Evolutionary conservation across 2,888 invertebrate species (phyloP).

Genomic region (Acanthosepion esculentum): DNA sequence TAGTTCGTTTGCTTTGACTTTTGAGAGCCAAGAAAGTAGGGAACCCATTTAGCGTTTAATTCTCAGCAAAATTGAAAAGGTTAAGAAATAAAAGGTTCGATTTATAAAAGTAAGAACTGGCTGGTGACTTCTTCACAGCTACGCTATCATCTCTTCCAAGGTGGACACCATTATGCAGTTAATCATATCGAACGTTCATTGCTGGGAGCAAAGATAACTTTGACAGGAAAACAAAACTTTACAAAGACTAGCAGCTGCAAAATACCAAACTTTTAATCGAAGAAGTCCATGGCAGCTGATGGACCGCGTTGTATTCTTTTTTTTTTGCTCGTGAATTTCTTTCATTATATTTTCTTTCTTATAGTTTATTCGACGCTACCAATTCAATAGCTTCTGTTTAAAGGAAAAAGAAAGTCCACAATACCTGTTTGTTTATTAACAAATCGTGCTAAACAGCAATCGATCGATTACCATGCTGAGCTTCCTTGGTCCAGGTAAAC

Average conservation of each 20-base stretch:
- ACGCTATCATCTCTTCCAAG: background rate
- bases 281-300: background rate
- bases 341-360: background rate
- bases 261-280: background rate
- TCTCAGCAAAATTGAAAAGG: no score
- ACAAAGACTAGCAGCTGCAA: background rate
- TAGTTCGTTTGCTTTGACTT: no score
- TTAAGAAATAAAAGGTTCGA: no score
- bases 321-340: background rate
- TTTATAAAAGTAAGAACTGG: no score
- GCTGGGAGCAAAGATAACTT: background rate
- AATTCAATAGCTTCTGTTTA: background rate
- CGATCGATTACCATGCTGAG: background rate
- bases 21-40: no score
- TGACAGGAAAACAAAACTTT: background rate
- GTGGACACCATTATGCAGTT: background rate
- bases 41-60: no score
- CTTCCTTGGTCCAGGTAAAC: background rate
- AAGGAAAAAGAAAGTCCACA: background rate
- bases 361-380: background rate
- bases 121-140: background rate
- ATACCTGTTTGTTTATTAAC: background rate
- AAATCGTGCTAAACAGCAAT: background rate
- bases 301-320: background rate
- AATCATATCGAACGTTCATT: background rate